These are phyloP conservation scores for Balaenoptera acutorostrata DNA, from an alignment of 2,113 vertebrate genomes.

Conservation along the genomic window DNA sequence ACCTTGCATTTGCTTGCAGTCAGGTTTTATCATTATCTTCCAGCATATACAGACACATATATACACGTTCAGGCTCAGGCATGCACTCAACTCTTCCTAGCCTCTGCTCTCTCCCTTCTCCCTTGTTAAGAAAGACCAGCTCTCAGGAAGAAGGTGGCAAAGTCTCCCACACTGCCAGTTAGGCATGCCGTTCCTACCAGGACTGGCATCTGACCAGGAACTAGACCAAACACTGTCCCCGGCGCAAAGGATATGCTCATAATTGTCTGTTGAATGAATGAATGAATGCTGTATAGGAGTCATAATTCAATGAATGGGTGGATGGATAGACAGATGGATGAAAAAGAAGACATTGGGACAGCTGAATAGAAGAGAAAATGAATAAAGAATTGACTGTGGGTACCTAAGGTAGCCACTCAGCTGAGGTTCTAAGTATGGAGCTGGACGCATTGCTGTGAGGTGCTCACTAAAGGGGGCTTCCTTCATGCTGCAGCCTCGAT, in stretches of 20 bases:
- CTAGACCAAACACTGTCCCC: neutral
- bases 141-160: neutral
- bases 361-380: neutral
- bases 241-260: neutral
- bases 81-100: neutral
- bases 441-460: neutral
- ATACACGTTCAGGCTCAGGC: neutral
- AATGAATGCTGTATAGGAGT: neutral
- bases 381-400: neutral
- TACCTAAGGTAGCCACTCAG: neutral
- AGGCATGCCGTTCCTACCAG: neutral
- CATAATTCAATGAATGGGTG: neutral
- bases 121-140: neutral
- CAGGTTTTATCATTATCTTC: neutral
- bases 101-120: neutral
- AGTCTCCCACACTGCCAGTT: neutral
- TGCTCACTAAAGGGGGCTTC: neutral
- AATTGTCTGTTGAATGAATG: neutral
- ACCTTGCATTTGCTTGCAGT: neutral
- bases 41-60: neutral
- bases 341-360: neutral
- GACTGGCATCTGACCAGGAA: neutral
- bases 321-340: neutral
- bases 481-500: accelerated
- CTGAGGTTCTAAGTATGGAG: neutral